These are phyloP conservation scores for Ochropleura leucogaster DNA, from an alignment of 2,888 invertebrate species.

Conservation along the genomic window DNA sequence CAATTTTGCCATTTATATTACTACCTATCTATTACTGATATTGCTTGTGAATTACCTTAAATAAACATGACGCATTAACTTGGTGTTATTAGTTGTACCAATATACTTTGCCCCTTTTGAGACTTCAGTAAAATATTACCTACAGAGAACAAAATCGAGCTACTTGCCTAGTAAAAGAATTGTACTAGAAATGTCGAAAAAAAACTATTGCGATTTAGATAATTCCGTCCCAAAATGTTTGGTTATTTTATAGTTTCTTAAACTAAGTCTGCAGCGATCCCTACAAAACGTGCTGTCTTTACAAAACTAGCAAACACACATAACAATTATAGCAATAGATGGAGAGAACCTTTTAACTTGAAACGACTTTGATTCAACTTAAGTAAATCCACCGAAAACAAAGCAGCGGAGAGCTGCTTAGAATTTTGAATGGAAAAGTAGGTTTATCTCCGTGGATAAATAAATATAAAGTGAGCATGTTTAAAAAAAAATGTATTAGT, in stretches of 20 bases:
- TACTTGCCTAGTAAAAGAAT: background rate
- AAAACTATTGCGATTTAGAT: background rate
- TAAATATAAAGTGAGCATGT: constrained; percentile 51
- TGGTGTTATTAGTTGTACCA: background rate
- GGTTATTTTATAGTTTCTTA: background rate
- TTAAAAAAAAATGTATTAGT: constrained; percentile 36
- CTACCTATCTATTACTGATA: constrained; percentile 18
- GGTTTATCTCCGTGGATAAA: constrained; percentile 54
- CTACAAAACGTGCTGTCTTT: constrained; percentile 21
- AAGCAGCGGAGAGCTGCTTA: constrained; percentile 60
- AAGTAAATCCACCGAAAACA: constrained; percentile 62
- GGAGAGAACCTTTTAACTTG: constrained; percentile 46
- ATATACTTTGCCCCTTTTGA: background rate
- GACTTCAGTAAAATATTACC: background rate
- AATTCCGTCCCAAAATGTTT: background rate
- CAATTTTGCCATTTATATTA: constrained; percentile 12
- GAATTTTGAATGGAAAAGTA: constrained; percentile 60
- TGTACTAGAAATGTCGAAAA: background rate
- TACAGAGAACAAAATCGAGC: background rate
- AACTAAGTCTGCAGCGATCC: constrained; percentile 1
- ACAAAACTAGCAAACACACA: constrained; percentile 43
- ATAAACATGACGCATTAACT: constrained; percentile 15
- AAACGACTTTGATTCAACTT: constrained; percentile 57
- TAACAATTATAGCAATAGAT: constrained; percentile 46
- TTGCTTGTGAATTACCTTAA: constrained; percentile 13